Base-by-base conservation (phyloP, 2,888 invertebrate genomes). In the Hypselothyrea guttata region DNA sequence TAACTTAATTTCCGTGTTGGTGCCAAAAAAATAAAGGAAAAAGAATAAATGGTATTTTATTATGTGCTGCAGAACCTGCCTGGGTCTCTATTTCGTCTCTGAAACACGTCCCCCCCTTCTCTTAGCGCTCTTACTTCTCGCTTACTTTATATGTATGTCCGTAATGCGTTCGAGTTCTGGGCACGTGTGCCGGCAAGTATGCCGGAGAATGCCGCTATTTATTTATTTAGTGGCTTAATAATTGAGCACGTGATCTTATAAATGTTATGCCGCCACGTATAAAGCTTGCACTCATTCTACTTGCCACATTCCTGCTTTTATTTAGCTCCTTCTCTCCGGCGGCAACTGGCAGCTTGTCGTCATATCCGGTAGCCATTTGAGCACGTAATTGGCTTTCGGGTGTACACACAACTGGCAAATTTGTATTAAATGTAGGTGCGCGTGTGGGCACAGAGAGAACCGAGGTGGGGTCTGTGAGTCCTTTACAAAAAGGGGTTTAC, bases 161-260 rank as follows among this genome's bases (percentile, higher is more conserved):
- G 1, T 3, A 7, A 13, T 13, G 7, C 63, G 34, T 56, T 47
- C 38, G 40, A 57, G 58, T 15, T 15, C 48, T 31, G 18, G 64
- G 75, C 78, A 78, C 78, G 84, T 78, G 78, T 82, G 75, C 22
- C 2, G 22, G 22, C 5, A 5, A 22, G 5, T 22, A 22, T 22
- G 2, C 22, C 22, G 5, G 22, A 53, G 63, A 44, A 71, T 66
- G 35, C 58, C 47, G 62, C 65, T 66, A 71, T 83, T 84, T 85
- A 78, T 83, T 78, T 85, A 83, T 82, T 85, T 83, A 78, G 83
- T 83, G 85, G 79, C 85, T 78, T 75, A 85, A 78, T 78, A 78
- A 78, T 83, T 83, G 85, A 71, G 81, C 85, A 78, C 78, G 85
- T 78, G 78, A 78, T 78, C 83, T 71, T 78, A 78, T 78, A 85